Base-by-base conservation (phyloP, 2,113 vertebrate genomes). In the Fregata magnificens region DNA sequence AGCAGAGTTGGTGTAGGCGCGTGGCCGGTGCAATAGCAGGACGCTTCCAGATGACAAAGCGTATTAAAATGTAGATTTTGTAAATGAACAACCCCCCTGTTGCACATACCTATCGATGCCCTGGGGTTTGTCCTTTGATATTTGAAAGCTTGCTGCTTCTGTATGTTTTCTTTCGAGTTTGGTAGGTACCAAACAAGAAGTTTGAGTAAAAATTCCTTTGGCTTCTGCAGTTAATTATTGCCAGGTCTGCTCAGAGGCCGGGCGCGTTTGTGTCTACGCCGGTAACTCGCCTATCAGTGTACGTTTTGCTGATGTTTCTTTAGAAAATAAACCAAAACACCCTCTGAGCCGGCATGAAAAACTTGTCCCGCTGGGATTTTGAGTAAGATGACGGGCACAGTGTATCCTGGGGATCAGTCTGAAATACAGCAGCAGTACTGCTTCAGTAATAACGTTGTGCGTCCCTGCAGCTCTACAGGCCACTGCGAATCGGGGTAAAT, bases 361-460 rank as follows among this genome's bases (percentile, higher is more conserved):
- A 7, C 55, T 56, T 4, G 1, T 76, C 59, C 40, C 7, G 0
- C 25, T 34, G 40, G 50, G 80, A 21, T 38, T 63, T 16, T n/a
- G 59, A 28, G 44, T 14, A 13, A 29, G 59, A 10, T 3, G 16
- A 2, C 47, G 50, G 84, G 62, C 58, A 22, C 11, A 1, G 55
- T 1, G 6, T 20, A 9, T 31, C 2, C 6, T 16, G 76, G 24
- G 53, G 22, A 10, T 53, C 71, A 34, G 29, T n/a, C 19, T 42
- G 84, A 52, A 20, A 3, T 13, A 11, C 2, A 2, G 53, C 55
- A 49, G 28, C 22, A 9, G 25, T 4, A 2, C 49, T 0, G 34
- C 32, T 78, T 24, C 78, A 1, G 0, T 6, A 6, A 1, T 4
- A 11, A 11, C 1, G 1, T 0, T 10, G 53, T 5, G 40, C 6